Conservation (phyloP, 2,113 vertebrate genomes). For the Diphyllodes magnificus region DNA sequence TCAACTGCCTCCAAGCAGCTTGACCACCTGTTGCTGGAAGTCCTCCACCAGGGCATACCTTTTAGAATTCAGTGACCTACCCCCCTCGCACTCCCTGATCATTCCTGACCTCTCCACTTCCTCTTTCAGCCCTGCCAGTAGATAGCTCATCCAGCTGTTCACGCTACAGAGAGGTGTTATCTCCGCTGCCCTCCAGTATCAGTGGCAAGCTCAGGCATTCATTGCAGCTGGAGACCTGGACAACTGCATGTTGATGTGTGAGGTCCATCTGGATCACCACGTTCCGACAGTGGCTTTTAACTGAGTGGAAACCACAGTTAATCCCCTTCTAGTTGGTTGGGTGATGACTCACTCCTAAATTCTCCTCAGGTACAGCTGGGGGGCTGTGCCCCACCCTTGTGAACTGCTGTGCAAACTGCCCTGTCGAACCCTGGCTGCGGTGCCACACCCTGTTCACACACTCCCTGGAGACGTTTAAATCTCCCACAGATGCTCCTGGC, state of each 20-base stretch:
- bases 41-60: background rate
- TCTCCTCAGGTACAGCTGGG: background rate
- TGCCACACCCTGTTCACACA: rapidly evolving
- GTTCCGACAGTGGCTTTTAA: background rate
- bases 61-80: background rate
- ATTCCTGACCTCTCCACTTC: background rate
- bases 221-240: background rate
- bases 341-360: background rate
- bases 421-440: no score
- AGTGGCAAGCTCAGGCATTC: background rate
- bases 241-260: background rate
- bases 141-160: background rate
- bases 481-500: background rate
- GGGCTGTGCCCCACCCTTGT: background rate
- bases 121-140: background rate
- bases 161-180: background rate
- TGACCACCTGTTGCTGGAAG: background rate
- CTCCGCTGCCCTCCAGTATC: background rate
- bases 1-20: background rate
- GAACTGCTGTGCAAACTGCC: background rate
- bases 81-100: rapidly evolving
- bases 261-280: background rate
- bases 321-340: background rate
- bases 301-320: background rate
- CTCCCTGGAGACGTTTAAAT: background rate